Evolutionary conservation across 1,140 invertebrate species (phyloP).

Genomic region (Parapsyche elsis): DNA sequence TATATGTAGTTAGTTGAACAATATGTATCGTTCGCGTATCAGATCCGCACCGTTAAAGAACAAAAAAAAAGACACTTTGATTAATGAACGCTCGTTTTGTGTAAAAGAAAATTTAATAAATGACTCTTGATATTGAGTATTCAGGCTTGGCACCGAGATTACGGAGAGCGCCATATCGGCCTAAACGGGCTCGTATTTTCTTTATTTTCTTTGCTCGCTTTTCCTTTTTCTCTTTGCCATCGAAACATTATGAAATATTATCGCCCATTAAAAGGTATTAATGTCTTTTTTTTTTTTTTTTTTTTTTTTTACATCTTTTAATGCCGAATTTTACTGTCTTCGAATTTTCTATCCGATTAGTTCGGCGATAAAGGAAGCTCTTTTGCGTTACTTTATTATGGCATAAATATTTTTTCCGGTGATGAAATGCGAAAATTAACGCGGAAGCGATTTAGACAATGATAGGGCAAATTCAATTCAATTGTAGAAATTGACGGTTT

Average conservation of each 20-base stretch:
- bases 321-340: background rate
- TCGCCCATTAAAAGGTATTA: slow-evolving; percentile 11
- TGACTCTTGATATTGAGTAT: slow-evolving; percentile 3
- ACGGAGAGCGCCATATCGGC: background rate
- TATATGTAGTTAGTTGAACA: too few relatives aligned
- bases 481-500: too few relatives aligned
- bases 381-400: too few relatives aligned
- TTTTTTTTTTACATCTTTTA: background rate
- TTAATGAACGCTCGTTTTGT: background rate
- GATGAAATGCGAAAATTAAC: too few relatives aligned
- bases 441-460: too few relatives aligned
- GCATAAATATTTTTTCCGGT: too few relatives aligned
- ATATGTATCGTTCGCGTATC: too few relatives aligned
- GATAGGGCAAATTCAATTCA: too few relatives aligned
- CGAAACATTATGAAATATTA: slow-evolving; percentile 7
- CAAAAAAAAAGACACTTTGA: background rate
- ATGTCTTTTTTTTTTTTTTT: background rate
- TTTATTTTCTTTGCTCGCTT: background rate
- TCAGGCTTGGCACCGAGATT: background rate
- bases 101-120: slow-evolving; percentile 6
- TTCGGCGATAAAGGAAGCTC: too few relatives aligned
- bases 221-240: too few relatives aligned
- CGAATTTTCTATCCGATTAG: slow-evolving; percentile 3
- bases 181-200: background rate
- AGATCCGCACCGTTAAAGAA: too few relatives aligned